Evolutionary conservation across 2,113 vertebrate genomes (phyloP), one percentile per base, ranked within the genome.

Genomic region (Larimichthys crocea): DNA sequence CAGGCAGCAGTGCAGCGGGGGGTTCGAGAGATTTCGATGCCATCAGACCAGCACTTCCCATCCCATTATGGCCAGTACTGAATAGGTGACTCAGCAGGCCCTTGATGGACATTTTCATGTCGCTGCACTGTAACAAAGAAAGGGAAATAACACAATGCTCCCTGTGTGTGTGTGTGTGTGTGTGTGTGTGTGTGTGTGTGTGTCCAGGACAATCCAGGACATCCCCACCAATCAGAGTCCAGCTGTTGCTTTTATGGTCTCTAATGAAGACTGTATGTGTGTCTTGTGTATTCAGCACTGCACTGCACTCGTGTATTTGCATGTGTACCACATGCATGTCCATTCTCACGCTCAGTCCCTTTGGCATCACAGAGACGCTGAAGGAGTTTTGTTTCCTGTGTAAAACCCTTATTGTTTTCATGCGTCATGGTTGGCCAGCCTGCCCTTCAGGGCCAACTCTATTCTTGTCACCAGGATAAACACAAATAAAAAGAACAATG

Each of bases 41-140:
- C 78, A 81, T 52, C 52, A 2, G 73, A 84, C 69, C 64, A 49
- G 68, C 31, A 29, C 83, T 76, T 85, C 78, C 69, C 60, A 85
- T 80, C 75, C 85, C 74, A 73, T 74, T 78, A n/a, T 69, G 86
- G 64, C 35, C 52, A 71, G 73, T 55, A 77, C 55, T 85, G 68
- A 84, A 89, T 86, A 60, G 74, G 46, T 76, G 77, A 89, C 74
- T 86, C 85, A 76, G 67, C 48, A 20, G 74, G 31, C 11, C 2
- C 46, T 31, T n/a, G 55, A 82, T 12, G 22, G 76, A 81, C 74
- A 76, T 63, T 88, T 80, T 82, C 62, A 84, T 87, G 74, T 67
- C 68, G 50, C 65, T 82, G 74, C 75, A 64, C 49, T 66, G 42
- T 40, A 67, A 87, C 83, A 90, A 92, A 86, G 69, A 80, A 19